phyloP scores from a whole-genome alignment of 2,888 invertebrate species.

The Dolichopus griseipennis region DNA sequence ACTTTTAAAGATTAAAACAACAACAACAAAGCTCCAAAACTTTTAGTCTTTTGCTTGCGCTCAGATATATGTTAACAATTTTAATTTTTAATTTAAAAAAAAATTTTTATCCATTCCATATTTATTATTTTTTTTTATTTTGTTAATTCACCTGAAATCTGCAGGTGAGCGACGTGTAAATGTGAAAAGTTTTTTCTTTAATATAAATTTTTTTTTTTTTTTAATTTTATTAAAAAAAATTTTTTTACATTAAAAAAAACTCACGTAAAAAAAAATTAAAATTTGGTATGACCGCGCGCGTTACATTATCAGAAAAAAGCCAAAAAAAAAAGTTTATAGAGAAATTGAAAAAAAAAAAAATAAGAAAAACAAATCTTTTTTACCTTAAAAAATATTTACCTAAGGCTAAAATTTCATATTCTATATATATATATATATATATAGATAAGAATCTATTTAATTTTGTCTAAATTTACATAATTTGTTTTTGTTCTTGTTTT shows the following conservation, averaged over 20 bases:
- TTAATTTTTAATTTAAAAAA: neutral
- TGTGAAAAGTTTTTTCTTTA: neutral
- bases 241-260: neutral
- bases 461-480: conserved; percentile 4
- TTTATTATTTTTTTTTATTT: neutral
- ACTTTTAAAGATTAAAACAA: too few relatives aligned
- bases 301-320: neutral
- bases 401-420: neutral
- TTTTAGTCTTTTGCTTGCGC: neutral
- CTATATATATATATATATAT: too few relatives aligned
- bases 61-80: neutral
- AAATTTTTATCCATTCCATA: too few relatives aligned
- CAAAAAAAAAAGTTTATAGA: neutral
- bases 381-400: neutral
- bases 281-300: neutral
- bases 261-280: neutral
- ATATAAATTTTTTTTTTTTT: neutral
- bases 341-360: neutral
- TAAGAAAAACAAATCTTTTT: neutral
- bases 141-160: neutral
- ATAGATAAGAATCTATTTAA: neutral
- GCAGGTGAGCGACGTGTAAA: conserved; percentile 4
- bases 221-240: neutral
- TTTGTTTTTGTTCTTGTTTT: neutral
- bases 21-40: neutral